phyloP scores from a whole-genome alignment of 2,888 invertebrate species.

The Neoitamus cyanurus region DNA sequence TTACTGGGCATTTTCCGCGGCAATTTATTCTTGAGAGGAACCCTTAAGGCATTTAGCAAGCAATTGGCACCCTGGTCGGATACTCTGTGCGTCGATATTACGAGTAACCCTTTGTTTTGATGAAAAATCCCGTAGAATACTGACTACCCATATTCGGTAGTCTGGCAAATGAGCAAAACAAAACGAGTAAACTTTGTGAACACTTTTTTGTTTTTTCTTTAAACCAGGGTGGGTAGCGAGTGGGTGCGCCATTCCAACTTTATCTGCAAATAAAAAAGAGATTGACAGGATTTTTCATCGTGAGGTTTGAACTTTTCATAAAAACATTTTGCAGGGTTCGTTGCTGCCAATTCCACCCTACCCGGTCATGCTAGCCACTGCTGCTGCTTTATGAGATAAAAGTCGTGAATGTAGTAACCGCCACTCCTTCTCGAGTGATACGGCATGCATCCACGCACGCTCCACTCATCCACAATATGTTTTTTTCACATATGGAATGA shows the following conservation, averaged over 20 bases:
- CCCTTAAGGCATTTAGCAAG: not conserved
- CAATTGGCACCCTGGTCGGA: not conserved
- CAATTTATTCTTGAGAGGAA: not conserved
- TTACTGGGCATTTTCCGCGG: not conserved
- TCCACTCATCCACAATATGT: not conserved
- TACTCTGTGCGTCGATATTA: not conserved
- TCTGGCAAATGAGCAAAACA: not conserved
- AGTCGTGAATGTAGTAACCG: not conserved
- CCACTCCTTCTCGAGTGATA: not conserved
- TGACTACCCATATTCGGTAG: not conserved
- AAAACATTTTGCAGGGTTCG: not conserved
- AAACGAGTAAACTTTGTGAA: not conserved
- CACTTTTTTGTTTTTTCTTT: not conserved
- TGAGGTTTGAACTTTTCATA: not conserved
- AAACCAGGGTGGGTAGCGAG: not conserved
- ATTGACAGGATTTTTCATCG: not conserved
- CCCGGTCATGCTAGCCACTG: not conserved
- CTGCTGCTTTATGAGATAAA: not conserved
- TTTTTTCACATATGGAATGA: not conserved
- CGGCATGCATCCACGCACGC: not conserved
- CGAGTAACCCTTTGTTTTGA: not conserved
- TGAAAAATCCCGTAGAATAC: not conserved
- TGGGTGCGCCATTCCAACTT: not conserved
- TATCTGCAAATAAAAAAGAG: not conserved
- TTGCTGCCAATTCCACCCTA: not conserved